These are phyloP conservation scores for Plectus sambesii DNA, from an alignment of 1,140 invertebrate species.

Conservation along the genomic window DNA sequence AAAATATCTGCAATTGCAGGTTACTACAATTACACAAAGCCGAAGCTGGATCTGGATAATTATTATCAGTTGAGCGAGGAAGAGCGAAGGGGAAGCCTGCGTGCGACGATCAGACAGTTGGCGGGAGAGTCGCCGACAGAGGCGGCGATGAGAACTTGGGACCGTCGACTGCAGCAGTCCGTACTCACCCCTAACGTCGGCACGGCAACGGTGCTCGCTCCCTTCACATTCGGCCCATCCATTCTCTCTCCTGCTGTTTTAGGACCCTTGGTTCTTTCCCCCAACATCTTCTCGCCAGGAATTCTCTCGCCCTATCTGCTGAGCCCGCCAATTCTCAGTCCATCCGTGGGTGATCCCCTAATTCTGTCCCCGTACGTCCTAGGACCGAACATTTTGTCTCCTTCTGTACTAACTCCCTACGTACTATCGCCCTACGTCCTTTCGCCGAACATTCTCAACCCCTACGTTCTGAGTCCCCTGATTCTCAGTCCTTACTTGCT, in stretches of 20 bases:
- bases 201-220: slow-evolving; percentile 19
- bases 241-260: too few relatives aligned
- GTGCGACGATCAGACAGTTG: slow-evolving; percentile 16
- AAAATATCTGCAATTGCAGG: too few relatives aligned
- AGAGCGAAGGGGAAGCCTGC: slow-evolving; percentile 16
- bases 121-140: slow-evolving; percentile 9
- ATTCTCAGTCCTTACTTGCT: slow-evolving; percentile 25
- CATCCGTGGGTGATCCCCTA: slow-evolving; percentile 23
- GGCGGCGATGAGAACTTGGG: slow-evolving; percentile 1
- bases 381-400: slow-evolving; percentile 25
- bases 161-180: slow-evolving; percentile 16
- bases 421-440: slow-evolving; percentile 28
- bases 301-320: slow-evolving; percentile 20
- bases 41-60: slow-evolving; percentile 21
- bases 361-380: slow-evolving; percentile 30
- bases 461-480: slow-evolving; percentile 26
- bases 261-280: slow-evolving; percentile 20
- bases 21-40: slow-evolving; percentile 17
- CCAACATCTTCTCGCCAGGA: slow-evolving; percentile 22
- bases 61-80: slow-evolving; percentile 11
- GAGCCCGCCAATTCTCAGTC: slow-evolving; percentile 22
- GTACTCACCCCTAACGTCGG: slow-evolving; percentile 17
- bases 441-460: slow-evolving; percentile 28
- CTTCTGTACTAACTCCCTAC: slow-evolving; percentile 28
- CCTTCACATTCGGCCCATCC: slow-evolving; percentile 15